phyloP scores from a whole-genome alignment of 2,888 invertebrate genomes.

The Ernsta delagoae region DNA sequence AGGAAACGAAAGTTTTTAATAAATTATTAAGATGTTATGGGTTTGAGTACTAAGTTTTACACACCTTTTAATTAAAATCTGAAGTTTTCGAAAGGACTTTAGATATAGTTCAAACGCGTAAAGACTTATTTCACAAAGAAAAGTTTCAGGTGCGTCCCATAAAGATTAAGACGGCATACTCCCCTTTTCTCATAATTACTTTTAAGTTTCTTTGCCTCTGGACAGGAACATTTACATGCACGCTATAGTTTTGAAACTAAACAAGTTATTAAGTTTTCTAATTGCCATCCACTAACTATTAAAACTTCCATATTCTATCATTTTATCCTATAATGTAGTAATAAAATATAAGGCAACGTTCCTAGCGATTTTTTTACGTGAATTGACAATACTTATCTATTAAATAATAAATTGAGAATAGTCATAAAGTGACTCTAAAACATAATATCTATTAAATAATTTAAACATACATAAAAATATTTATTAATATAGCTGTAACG shows the following conservation, averaged over 20 bases:
- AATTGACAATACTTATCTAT: no score
- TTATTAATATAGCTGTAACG: no score
- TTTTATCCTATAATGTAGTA: neutral
- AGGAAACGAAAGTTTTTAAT: neutral
- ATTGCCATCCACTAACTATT: neutral
- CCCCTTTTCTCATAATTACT: constrained; percentile 36
- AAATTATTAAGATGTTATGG: neutral
- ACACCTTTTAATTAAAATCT: no score
- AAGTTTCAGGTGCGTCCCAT: constrained; percentile 17
- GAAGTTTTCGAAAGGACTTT: no score
- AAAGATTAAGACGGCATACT: constrained; percentile 12
- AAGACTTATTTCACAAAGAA: constrained; percentile 4
- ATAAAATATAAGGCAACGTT: no score
- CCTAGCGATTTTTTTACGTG: no score
- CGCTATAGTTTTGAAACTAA: constrained; percentile 7
- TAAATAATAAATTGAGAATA: no score
- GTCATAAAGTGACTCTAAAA: neutral
- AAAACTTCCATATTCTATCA: neutral
- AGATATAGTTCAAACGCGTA: neutral
- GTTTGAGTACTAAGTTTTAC: no score
- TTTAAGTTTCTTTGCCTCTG: constrained; percentile 13
- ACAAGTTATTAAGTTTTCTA: neutral
- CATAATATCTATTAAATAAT: no score
- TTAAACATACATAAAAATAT: no score
- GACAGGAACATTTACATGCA: constrained; percentile 8